A percentile compares a stretch with the other conserved stretches of the same genome.
phyloP scores from a whole-genome alignment of 1,140 invertebrate genomes.

The Ladona fulva region DNA sequence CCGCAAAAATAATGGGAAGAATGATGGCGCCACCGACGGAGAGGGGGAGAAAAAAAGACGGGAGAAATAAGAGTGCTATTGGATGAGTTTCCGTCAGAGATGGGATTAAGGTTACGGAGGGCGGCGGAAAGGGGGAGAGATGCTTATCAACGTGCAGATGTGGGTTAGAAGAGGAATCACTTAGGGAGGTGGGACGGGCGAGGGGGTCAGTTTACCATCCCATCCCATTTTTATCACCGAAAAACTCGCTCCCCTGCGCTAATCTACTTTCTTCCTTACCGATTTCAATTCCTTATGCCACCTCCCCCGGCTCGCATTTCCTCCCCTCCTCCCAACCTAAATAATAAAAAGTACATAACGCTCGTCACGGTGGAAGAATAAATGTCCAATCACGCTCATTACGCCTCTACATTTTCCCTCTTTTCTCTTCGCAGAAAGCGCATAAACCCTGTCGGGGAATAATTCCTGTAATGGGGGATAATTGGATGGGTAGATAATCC shows the following conservation, averaged over 20 bases:
- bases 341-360: background rate
- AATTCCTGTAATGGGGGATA: conserved; percentile 7
- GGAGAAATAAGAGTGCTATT: conserved; percentile 5
- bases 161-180: background rate
- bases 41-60: background rate
- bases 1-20: conserved; percentile 1
- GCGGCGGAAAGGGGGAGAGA: background rate
- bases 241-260: too few species aligned
- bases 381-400: too few species aligned
- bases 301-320: background rate
- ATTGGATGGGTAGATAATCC: background rate
- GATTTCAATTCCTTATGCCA: background rate
- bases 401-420: too few species aligned
- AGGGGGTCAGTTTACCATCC: background rate
- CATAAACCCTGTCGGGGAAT: background rate
- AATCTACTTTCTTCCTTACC: background rate
- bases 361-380: too few species aligned
- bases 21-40: background rate
- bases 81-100: background rate
- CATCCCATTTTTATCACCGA: background rate
- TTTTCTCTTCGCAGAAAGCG: background rate
- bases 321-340: background rate
- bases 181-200: background rate
- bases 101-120: conserved; percentile 7
- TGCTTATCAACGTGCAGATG: background rate